Base-by-base conservation (phyloP, 2,797 vertebrate genomes). In the Enteromius radiatus region DNA sequence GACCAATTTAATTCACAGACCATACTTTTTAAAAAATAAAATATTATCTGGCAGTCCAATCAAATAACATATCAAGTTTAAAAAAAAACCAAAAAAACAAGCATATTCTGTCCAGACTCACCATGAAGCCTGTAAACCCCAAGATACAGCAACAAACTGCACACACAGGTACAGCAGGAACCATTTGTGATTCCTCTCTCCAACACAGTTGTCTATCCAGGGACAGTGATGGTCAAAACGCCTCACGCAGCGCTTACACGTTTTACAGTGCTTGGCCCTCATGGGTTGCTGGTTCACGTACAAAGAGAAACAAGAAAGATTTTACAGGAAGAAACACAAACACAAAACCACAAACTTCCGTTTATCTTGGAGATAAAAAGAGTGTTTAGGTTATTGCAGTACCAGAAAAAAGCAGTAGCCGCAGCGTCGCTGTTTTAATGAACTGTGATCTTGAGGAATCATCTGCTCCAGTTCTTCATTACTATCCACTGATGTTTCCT, bases 141-240 rank as follows among this genome's bases (percentile, higher is more conserved):
- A 99, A 14, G 97, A 89, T 64, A 98, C 93, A 23, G 94, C 93
- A 1, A 92, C 78, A 26, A 98, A 95, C 91, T 99, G 97, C 65
- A 96, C 88, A 0, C 91, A 88, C 87, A 98, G 86, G 90, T 97
- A 99, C 54, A 91, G 80, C 14, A 98, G 80, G 84, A 99, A 98
- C 90, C 96, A 94, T 0, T 94, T 95, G 86, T 97, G 97, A 86
- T 97, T 97, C 84, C 94, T 93, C 85, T 98, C 97, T 0, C 97
- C 97, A 0, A 99, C 94, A 0, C 97, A 99, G 94, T 98, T 98
- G 90, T 96, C 96, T 9, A 98, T 95, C 97, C 97, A 98, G 33
- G 97, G 97, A 36, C 97, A 99, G 91, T 99, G 97, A 86, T 99
- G 97, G 89, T 98, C 97, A 0, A 95, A 98, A 26, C 97, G 95